A percentile compares a stretch with the other conserved stretches of the same genome.
phyloP scores from a whole-genome alignment of 53 echinoderm and acorn worm species.

The Echinometra lucunter region DNA sequence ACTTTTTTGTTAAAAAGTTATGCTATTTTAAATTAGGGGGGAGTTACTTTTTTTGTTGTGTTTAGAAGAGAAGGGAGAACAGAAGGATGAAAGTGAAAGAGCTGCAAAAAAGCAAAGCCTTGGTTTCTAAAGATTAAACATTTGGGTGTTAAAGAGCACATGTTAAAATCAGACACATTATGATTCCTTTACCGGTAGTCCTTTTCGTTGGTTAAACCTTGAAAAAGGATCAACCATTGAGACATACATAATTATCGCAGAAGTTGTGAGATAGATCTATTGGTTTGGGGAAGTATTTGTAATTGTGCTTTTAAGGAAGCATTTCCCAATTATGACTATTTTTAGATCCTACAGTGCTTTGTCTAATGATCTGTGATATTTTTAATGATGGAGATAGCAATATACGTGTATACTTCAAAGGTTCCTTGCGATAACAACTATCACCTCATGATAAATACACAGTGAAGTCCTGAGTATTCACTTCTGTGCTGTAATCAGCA shows the following conservation, averaged over 20 bases:
- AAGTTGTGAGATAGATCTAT: no score
- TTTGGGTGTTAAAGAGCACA: background rate
- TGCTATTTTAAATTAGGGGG: no score
- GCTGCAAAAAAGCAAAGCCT: background rate
- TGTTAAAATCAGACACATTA: background rate
- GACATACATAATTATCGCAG: no score
- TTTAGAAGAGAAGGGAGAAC: background rate
- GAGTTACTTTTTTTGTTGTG: no score
- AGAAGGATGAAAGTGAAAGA: background rate
- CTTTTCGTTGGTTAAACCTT: background rate
- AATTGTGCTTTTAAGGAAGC: background rate
- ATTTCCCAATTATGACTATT: background rate
- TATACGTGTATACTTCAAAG: background rate
- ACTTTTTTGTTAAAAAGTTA: no score
- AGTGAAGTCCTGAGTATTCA: background rate
- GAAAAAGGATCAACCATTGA: no score
- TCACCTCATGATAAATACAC: background rate
- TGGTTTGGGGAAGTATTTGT: background rate
- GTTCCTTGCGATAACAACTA: background rate
- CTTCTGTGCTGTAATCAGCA: background rate
- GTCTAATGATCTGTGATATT: background rate
- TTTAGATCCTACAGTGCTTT: background rate
- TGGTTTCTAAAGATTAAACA: no score
- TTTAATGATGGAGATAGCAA: background rate
- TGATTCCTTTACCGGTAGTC: no score